phyloP scores from a whole-genome alignment of 1,140 invertebrate genomes.

The Cyrtorhinus lividipennis region DNA sequence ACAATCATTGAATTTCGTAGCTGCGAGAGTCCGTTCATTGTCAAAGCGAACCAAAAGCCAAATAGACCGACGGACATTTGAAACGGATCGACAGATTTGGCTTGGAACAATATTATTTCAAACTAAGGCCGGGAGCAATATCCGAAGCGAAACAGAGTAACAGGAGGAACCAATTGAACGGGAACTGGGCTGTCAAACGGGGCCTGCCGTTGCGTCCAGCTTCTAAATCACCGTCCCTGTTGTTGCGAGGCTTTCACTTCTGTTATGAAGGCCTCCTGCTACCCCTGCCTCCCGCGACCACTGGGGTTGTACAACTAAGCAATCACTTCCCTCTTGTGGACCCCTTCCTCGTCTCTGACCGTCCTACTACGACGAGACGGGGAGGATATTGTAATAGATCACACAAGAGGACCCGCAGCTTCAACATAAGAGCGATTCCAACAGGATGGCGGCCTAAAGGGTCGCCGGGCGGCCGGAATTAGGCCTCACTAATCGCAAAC shows the following conservation, averaged over 20 bases:
- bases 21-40: too few species aligned
- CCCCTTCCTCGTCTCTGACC: too few species aligned
- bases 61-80: too few species aligned
- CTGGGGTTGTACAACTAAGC: not conserved
- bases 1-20: too few species aligned
- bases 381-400: not conserved
- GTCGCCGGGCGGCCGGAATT: not conserved
- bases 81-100: too few species aligned
- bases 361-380: not conserved
- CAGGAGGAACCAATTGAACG: not conserved
- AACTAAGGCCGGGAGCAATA: too few species aligned
- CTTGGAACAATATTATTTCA: too few species aligned
- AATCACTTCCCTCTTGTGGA: not conserved
- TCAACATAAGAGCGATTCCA: not conserved
- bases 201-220: not conserved
- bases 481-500: not conserved
- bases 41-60: too few species aligned
- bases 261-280: not conserved
- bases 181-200: not conserved
- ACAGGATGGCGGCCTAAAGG: too few species aligned
- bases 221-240: not conserved
- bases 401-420: not conserved
- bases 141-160: not conserved
- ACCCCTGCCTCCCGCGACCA: not conserved
- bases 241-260: not conserved